Evolutionary conservation across 2,797 vertebrate species (phyloP).

Genomic region (Spatula versicolor): DNA sequence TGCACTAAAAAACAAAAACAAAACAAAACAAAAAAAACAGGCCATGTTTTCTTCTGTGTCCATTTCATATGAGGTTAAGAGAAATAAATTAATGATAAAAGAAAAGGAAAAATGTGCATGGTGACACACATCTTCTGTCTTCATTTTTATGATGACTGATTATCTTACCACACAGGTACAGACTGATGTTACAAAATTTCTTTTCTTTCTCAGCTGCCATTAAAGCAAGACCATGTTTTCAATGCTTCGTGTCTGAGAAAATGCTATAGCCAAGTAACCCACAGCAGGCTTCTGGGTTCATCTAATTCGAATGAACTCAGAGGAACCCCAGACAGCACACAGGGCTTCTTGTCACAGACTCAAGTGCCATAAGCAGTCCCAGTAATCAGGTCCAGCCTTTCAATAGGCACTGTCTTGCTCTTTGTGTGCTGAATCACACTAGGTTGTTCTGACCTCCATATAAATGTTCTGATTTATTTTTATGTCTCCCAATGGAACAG

Average conservation of each 20-base stretch:
- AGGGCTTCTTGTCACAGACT: neutral
- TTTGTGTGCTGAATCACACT: neutral
- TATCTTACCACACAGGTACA: neutral
- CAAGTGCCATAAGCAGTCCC: neutral
- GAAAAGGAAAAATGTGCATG: neutral
- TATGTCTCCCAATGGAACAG: neutral
- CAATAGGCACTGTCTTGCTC: neutral
- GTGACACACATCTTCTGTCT: neutral
- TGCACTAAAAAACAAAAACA: neutral
- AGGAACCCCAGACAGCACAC: neutral
- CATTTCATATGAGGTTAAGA: neutral
- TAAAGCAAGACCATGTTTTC: neutral
- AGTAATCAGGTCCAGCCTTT: neutral
- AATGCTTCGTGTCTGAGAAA: neutral
- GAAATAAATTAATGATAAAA: neutral
- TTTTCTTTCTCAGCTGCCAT: neutral
- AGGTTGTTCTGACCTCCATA: neutral
- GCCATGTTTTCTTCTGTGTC: neutral
- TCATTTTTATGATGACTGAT: neutral
- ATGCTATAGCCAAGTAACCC: neutral
- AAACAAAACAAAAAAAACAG: neutral
- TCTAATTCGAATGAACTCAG: neutral
- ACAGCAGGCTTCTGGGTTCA: neutral
- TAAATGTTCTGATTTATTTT: neutral
- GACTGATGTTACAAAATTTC: neutral